Conservation (phyloP, 2,888 invertebrate species). For the Tenthredo scrophulariae region DNA sequence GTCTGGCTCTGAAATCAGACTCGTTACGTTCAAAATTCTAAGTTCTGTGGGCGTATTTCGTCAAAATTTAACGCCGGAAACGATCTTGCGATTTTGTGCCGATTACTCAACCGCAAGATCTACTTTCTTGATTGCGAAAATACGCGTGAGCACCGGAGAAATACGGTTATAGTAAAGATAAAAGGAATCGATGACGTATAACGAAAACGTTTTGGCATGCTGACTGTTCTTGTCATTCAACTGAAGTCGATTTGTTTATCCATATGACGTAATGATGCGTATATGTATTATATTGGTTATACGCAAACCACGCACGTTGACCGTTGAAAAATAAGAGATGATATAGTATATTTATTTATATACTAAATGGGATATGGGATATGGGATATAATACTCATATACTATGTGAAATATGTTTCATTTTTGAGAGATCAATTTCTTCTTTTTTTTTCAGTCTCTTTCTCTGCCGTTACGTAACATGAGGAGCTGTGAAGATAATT, state of each 20-base stretch:
- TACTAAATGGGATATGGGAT: neutral
- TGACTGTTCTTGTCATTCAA: conserved; percentile 3
- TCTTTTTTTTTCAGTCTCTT: neutral
- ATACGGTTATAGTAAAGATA: neutral
- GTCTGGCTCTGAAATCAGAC: too few relatives aligned
- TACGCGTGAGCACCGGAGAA: neutral
- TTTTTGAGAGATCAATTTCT: neutral
- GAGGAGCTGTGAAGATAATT: neutral
- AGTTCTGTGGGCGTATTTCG: too few relatives aligned
- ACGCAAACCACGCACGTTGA: neutral
- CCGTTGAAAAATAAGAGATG: conserved; percentile 18
- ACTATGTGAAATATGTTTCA: neutral
- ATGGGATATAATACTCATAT: neutral
- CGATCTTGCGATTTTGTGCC: neutral
- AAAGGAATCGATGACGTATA: conserved; percentile 20
- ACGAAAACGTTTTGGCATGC: conserved; percentile 30
- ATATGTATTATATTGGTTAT: neutral
- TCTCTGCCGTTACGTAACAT: neutral
- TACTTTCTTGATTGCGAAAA: neutral
- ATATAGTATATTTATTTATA: neutral
- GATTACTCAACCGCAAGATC: neutral
- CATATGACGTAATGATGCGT: neutral
- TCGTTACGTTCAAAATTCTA: too few relatives aligned
- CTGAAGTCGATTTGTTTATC: conserved; percentile 35
- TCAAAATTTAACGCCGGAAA: neutral